Base-by-base conservation (phyloP, 2,888 invertebrate species). In the Apotomis capreana region DNA sequence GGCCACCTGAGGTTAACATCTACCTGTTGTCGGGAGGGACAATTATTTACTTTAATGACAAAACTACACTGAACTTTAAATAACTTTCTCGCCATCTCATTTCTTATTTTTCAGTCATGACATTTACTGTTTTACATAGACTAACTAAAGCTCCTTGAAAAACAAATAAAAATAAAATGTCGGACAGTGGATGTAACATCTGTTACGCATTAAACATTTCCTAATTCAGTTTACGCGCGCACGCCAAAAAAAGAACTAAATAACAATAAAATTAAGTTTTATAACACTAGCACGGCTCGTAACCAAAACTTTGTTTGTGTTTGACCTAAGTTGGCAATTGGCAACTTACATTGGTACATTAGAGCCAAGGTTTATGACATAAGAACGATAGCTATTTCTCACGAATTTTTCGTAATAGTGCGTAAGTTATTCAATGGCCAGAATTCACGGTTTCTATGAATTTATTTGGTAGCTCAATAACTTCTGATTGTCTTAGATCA, bases 301-400 rank as follows among this genome's bases (percentile, higher is more conserved):
- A 64, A 64, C 37, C 44, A 58, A 59, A 52, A 51, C 40, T 54
- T 57, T 4, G 49, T 61, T 55, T 58, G 58, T 40, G 49, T 52
- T 68, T 68, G 52, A 68, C 52, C 62, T 58, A 72, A 68, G 68
- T 61, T 61, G 40, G 68, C 58, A 62, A 68, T 36, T 26, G 26
- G 26, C 26, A 26, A 26, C 26, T 59, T 37, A 62, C 58, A 68
- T 69, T 52, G 62, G 74, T 36, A 68, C 59, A 68, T 68, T 37
- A 69, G 74, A 73, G 63, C 55, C 82, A 84, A 87, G 87, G 87
- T 80, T 84, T 82, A 79, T 80, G 70, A 74, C 77, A 75, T 72
- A 69, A 63, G 76, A 78, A 79, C 75, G 78, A 78, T 68, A 52
- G 63, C 58, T 72, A 72, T 72, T 72, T 72, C 63, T 72, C 68